Conservation (phyloP, 2,888 invertebrate genomes). For the Drosophila falleni region DNA sequence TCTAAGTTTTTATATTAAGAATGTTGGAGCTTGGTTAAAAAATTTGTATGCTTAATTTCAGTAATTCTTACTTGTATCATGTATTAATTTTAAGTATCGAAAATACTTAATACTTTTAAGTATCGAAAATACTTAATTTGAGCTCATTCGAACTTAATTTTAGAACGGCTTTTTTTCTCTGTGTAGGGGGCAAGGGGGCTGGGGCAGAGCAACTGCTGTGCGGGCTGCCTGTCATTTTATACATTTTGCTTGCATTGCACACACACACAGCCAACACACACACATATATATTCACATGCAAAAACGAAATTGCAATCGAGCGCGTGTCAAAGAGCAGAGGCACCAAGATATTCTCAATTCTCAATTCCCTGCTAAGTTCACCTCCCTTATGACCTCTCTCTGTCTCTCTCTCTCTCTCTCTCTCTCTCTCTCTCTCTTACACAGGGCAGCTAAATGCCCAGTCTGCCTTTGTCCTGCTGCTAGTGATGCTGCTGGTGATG, state of each 20-base stretch:
- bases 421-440: neutral
- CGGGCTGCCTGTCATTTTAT: constrained; percentile 73
- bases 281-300: constrained; percentile 53
- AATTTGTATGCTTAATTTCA: too few species aligned
- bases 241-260: constrained; percentile 67
- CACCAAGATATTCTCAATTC: constrained; percentile 57
- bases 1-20: too few species aligned
- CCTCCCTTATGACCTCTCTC: neutral
- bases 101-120: too few species aligned
- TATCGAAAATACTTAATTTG: too few species aligned
- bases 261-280: constrained; percentile 29
- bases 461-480: constrained; percentile 43
- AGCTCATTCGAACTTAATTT: too few species aligned
- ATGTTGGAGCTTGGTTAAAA: too few species aligned
- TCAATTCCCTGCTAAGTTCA: constrained; percentile 19
- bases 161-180: too few species aligned
- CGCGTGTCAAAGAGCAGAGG: constrained; percentile 67
- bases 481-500: constrained; percentile 7
- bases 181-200: too few species aligned
- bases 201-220: constrained; percentile 17
- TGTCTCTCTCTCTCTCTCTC: neutral
- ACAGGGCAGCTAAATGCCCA: constrained; percentile 65
- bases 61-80: too few species aligned
- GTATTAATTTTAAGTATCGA: too few species aligned
- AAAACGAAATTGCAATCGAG: constrained; percentile 72